phyloP scores from a whole-genome alignment of 1,140 invertebrate genomes.

The Ruditapes philippinarum region DNA sequence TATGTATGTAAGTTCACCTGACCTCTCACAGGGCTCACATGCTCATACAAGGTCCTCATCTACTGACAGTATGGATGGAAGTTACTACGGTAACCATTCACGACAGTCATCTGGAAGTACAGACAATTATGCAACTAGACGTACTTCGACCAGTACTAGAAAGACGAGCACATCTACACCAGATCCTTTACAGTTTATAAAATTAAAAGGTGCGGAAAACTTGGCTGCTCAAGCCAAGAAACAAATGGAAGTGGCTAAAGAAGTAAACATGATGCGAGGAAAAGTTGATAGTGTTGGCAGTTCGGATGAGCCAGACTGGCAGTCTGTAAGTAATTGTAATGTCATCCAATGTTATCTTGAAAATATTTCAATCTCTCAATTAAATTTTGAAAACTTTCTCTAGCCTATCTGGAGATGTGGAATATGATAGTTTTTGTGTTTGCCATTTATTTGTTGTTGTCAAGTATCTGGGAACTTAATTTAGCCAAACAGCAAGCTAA shows the following conservation, averaged over 20 bases:
- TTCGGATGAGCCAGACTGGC: constrained; percentile 93
- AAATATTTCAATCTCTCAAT: no score
- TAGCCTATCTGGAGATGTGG: no score
- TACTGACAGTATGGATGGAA: constrained; percentile 82
- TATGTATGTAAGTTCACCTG: constrained; percentile 80
- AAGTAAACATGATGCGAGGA: constrained; percentile 93
- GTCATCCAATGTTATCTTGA: no score
- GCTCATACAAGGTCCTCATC: constrained; percentile 80
- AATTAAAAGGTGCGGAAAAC: constrained; percentile 84
- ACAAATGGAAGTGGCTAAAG: constrained; percentile 94
- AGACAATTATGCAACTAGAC: constrained; percentile 86
- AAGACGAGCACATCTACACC: constrained; percentile 66
- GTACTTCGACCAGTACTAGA: neutral
- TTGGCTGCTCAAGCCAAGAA: constrained; percentile 94
- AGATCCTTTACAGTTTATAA: constrained; percentile 96
- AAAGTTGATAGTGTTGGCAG: constrained; percentile 85
- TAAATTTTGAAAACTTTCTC: no score
- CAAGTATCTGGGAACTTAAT: no score
- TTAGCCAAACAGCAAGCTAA: no score
- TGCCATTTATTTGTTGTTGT: no score
- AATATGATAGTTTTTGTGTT: no score
- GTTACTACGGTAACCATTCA: constrained; percentile 83
- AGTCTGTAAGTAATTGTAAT: constrained; percentile 91
- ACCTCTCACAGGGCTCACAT: constrained; percentile 70
- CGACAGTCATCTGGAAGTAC: constrained; percentile 83